These are phyloP conservation scores for Stegophylla sp. DNA, from an alignment of 2,888 invertebrate species.

Conservation along the genomic window DNA sequence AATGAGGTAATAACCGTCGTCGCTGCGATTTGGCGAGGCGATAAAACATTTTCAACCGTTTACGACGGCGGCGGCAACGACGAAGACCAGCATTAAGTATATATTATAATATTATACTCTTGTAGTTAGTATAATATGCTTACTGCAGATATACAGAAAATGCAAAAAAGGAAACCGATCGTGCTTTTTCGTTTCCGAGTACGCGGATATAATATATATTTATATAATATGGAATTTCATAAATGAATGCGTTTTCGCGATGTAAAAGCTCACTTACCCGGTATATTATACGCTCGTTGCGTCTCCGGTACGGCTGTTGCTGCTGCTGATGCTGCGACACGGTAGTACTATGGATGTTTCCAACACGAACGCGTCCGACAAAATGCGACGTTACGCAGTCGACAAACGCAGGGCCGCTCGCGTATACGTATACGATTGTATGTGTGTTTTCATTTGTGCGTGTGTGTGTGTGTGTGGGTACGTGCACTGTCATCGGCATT, in stretches of 20 bases:
- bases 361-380: conserved; percentile 9
- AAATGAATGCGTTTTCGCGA: background rate
- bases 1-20: conserved; percentile 7
- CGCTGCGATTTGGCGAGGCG: background rate
- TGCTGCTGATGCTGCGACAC: no score
- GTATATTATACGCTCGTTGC: no score
- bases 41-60: background rate
- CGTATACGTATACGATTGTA: no score
- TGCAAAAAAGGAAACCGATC: no score
- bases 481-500: conserved; percentile 46
- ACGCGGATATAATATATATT: no score
- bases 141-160: no score
- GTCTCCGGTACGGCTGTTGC: no score
- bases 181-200: no score
- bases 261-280: conserved; percentile 3
- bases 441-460: no score
- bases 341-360: conserved; percentile 30
- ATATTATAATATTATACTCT: no score
- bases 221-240: no score
- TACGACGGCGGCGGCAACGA: background rate
- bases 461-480: background rate
- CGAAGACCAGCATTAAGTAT: background rate
- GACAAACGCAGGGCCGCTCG: background rate
- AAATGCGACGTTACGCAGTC: conserved; percentile 31
- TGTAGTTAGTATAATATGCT: no score